Base-by-base conservation (phyloP, 2,888 invertebrate genomes). In the Aquatica leii region DNA sequence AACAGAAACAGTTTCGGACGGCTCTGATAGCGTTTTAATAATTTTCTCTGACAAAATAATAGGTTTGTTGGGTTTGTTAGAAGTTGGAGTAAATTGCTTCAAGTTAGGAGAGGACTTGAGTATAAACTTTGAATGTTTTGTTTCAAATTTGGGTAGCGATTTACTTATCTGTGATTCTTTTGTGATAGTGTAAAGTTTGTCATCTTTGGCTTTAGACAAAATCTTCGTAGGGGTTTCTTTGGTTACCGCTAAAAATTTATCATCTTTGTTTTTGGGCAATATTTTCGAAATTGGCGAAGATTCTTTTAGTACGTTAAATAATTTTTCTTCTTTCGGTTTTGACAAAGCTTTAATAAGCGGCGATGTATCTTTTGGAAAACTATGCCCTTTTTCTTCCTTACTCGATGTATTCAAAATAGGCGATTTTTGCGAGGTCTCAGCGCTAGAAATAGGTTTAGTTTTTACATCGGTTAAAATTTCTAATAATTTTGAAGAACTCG, bases 391-490 rank as follows among this genome's bases (percentile, higher is more conserved):
- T 4, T 24, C 24, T 24, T 24, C 24, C 6, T 24, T 24, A 6
- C 24, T 24, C 4, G 12, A 4, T 12, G 3, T 40, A 40, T 12
- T 40, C 2, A 37, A 8, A 9, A 15, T 5, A 14, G 43, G 43
- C 24, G 31, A 48, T 48, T 48, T 20, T 9, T 48, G 49, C 3
- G 12, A 14, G 15, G 9, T 15, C 5, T n/a, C 51, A 9, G 2
- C 21, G 72, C 24, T 15, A 17, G 9, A 43, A 35, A 40, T n/a
- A 43, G 79, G 68, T 74, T 80, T 83, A 12, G 81, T 79, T 65
- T 79, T 74, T 58, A 84, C 83, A 68, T 86, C 85, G 71, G 86
- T 86, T 67, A 87, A 77, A 59, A 87, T 85, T 76, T 86, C 86
- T 62, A 87, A 77, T 43, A 87, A 74, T 78, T 86, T 87, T 0